A percentile compares a stretch with the other conserved stretches of the same genome.
These are phyloP conservation scores for Euglossa dilemma DNA, from an alignment of 1,140 invertebrate species.

Conservation along the genomic window DNA sequence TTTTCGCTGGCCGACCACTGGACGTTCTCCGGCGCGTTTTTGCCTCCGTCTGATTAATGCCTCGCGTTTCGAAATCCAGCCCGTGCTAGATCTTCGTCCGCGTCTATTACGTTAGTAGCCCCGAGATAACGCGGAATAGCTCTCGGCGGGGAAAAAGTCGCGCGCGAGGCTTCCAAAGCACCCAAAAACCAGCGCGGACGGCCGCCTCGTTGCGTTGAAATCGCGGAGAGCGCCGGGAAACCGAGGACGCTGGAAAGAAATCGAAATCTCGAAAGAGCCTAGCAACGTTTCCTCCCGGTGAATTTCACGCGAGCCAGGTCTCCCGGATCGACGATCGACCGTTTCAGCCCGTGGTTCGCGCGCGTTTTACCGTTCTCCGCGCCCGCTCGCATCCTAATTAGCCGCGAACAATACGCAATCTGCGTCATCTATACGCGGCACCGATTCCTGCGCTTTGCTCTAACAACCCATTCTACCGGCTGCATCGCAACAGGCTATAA, in stretches of 20 bases:
- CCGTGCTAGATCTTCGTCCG: background rate
- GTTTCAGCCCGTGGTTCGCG: background rate
- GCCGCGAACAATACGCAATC: slow-evolving; percentile 45
- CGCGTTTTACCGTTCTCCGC: background rate
- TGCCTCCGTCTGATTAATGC: slow-evolving; percentile 44
- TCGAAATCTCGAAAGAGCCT: no score
- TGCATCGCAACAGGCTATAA: slow-evolving; percentile 24
- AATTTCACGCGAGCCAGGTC: slow-evolving; percentile 17
- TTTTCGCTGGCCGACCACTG: slow-evolving; percentile 53
- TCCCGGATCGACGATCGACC: background rate
- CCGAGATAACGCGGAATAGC: background rate
- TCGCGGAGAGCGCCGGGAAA: no score
- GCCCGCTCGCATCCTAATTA: slow-evolving; percentile 38
- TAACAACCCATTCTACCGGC: slow-evolving; percentile 43
- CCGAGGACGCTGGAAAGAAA: no score
- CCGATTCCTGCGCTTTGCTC: slow-evolving; percentile 40
- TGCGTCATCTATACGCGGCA: slow-evolving; percentile 34
- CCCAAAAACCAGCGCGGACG: background rate
- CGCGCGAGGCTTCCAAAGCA: background rate
- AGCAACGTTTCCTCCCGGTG: background rate
- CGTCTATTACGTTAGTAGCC: background rate
- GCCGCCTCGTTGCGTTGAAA: no score
- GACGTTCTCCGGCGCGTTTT: slow-evolving; percentile 47
- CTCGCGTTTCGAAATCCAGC: slow-evolving; percentile 28
- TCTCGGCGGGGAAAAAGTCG: background rate